Evolutionary conservation across 2,797 vertebrate species (phyloP), one percentile per base, ranked within the genome.

Genomic region (Ctenochaetus hawaiiensis): DNA sequence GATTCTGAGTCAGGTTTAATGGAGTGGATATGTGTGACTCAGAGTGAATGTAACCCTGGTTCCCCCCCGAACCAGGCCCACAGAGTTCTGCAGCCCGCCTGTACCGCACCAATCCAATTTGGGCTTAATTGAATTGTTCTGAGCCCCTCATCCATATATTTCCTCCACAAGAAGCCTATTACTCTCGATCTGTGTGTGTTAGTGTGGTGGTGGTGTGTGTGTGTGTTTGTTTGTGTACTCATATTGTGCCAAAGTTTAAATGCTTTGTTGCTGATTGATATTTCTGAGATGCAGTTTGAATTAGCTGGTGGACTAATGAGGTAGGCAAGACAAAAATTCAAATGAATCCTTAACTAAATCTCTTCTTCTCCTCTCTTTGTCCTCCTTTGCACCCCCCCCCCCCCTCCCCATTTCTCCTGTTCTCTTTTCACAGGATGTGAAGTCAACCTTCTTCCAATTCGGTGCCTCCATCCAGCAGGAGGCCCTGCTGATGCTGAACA

Each of bases 381-480:
- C 47, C 2, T n/a, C n/a, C 13, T 26, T 17, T 3, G 2, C 5
- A 49, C n/a, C 1, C 74, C 9, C n/a, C 1, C 74, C 9, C 4
- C 26, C 26, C 26, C 26, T 30, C 26, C 26, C 26, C 26, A 39
- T 39, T 10, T 8, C 39, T 39, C 39, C 39, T 39, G 39, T 39
- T 39, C 63, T 69, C 34, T 75, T 26, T 34, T 88, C 87, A 52
- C 92, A 99, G 98, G 98, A 99, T 84, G 96, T 96, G 45, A 97
- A 96, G 85, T 99, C 98, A 0, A 98, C 97, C 0, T 99, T 99
- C 93, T 99, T 99, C 94, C 98, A 99, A 83, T 99, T 99, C 37
- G 98, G 98, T 8, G 97, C 98, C 6, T 99, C 98, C 70, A 98
- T 99, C 91, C 97, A 99, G 85, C 98, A 99, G 90, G 97, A 99